A percentile compares a stretch with the other conserved stretches of the same genome.
Conservation (phyloP, 2,888 invertebrate species). For the Alentia gelatinosa region DNA sequence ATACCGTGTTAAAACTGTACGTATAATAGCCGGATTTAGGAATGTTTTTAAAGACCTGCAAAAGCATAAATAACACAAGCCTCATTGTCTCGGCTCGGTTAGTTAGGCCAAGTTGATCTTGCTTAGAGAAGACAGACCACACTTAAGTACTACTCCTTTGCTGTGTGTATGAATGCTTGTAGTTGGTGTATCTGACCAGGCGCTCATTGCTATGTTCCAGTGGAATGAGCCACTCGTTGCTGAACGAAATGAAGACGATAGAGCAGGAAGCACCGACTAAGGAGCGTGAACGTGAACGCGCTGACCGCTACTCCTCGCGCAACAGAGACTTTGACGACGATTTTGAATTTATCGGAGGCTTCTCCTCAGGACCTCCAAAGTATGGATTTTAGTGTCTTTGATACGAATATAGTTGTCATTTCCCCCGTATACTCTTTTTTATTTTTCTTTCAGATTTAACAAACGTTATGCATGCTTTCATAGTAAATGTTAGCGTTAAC, state of each 20-base stretch:
- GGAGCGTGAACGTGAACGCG: constrained; percentile 64
- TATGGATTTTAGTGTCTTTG: constrained; percentile 56
- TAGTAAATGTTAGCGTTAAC: neutral
- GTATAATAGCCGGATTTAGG: too few relatives aligned
- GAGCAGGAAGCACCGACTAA: constrained; percentile 86
- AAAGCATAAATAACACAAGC: too few relatives aligned
- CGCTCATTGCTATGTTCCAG: constrained; percentile 70
- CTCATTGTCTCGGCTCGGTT: too few relatives aligned
- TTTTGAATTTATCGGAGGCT: constrained; percentile 76
- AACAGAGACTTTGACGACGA: constrained; percentile 80
- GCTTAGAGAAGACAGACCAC: too few relatives aligned
- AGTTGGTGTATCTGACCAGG: too few relatives aligned
- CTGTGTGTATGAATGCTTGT: too few relatives aligned
- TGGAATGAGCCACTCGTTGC: constrained; percentile 89
- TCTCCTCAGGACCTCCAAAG: constrained; percentile 65
- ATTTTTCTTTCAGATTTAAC: neutral
- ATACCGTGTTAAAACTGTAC: too few relatives aligned
- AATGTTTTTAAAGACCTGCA: too few relatives aligned
- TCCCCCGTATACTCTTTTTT: neutral
- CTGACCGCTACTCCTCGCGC: constrained; percentile 64
- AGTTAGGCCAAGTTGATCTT: too few relatives aligned
- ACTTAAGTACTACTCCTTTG: too few relatives aligned
- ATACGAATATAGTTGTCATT: neutral
- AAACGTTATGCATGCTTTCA: neutral
- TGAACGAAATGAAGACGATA: constrained; percentile 94